Conservation (phyloP, 2,888 invertebrate genomes). For the Aelia acuminata region DNA sequence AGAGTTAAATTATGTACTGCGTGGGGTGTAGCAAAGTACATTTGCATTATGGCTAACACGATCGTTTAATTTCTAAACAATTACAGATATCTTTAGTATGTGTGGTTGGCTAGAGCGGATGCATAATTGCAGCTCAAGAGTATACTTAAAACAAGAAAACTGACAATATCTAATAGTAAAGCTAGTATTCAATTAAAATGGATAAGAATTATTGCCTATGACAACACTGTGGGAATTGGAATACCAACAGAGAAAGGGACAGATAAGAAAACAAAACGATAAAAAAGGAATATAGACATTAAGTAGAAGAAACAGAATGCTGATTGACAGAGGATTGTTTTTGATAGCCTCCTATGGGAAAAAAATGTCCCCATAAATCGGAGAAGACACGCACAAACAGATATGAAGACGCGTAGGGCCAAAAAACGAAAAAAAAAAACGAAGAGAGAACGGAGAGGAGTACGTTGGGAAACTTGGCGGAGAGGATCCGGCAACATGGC, state of each 20-base stretch:
- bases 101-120: neutral
- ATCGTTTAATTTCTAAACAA: neutral
- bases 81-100: neutral
- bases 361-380: constrained; percentile 41
- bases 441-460: constrained; percentile 39
- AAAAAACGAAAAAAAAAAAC: neutral
- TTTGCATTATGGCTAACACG: neutral
- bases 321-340: constrained; percentile 47
- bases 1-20: neutral
- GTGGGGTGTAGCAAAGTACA: too few relatives aligned
- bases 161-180: neutral
- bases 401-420: constrained; percentile 12
- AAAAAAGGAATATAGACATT: neutral
- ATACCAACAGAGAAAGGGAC: neutral
- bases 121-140: neutral
- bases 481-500: constrained; percentile 46
- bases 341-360: constrained; percentile 1
- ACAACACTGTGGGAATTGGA: neutral
- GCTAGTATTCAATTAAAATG: neutral
- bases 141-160: neutral
- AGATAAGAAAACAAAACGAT: constrained; percentile 25
- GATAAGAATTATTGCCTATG: neutral
- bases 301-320: neutral
- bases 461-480: constrained; percentile 47
- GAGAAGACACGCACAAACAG: constrained; percentile 10